Evolutionary conservation across 2,113 vertebrate genomes (phyloP).

Genomic region (Bostrychus sinensis): DNA sequence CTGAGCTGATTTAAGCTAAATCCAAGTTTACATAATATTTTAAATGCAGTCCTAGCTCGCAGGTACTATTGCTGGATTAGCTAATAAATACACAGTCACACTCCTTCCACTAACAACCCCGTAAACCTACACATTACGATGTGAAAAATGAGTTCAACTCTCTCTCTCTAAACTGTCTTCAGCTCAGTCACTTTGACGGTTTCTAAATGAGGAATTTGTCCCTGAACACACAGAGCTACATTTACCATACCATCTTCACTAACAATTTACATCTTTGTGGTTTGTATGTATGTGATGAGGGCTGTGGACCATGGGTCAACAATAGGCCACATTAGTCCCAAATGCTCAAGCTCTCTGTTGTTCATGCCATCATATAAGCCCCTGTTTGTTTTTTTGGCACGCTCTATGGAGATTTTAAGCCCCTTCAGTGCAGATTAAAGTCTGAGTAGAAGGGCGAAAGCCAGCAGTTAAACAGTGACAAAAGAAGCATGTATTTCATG

Average conservation of each 20-base stretch:
- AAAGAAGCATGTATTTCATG: not conserved
- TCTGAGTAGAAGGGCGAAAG: slow-evolving; percentile 26
- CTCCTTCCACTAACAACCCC: too few species aligned
- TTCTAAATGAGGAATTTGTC: not conserved
- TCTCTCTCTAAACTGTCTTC: not conserved
- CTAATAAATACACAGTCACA: too few species aligned
- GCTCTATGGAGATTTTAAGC: slow-evolving; percentile 34
- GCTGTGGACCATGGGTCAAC: slow-evolving; percentile 54
- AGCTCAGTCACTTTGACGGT: too few species aligned
- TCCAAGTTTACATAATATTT: slow-evolving; percentile 71
- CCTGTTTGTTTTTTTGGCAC: slow-evolving; percentile 58
- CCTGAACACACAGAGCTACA: too few species aligned
- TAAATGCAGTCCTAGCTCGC: slow-evolving; percentile 60
- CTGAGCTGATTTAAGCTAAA: slow-evolving; percentile 62
- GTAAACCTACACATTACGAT: too few species aligned
- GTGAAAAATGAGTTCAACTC: not conserved
- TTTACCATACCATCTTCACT: slow-evolving; percentile 47
- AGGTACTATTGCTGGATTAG: slow-evolving; percentile 27
- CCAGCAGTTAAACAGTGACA: slow-evolving; percentile 11
- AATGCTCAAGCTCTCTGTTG: slow-evolving; percentile 34
- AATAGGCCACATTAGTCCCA: slow-evolving; percentile 59
- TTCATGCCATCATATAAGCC: slow-evolving; percentile 55
- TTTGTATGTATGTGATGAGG: slow-evolving; percentile 25
- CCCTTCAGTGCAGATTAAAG: slow-evolving; percentile 33
- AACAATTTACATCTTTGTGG: slow-evolving; percentile 46